Evolutionary conservation across 2,888 invertebrate genomes (phyloP), one percentile per base, ranked within the genome.

Genomic region (Gymnoscelis rufifasciata): DNA sequence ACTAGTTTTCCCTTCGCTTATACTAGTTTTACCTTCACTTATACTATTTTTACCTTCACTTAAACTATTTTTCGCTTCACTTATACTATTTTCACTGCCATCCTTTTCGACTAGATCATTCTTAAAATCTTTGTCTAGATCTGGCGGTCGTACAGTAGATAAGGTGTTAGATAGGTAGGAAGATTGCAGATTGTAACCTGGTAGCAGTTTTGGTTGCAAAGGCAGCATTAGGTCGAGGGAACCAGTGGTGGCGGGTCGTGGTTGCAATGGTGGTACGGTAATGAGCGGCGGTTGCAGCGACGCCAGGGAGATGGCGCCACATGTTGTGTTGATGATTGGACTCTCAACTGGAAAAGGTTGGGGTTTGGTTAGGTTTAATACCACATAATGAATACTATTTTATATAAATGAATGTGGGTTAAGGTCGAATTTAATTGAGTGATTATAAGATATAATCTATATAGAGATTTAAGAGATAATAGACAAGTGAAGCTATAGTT

Each of bases 171-270:
- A 82, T 27, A 84, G 68, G 64, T 79, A 88, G 46, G 84, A 81
- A 8, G 87, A 74, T 50, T 89, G 88, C 0, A 86, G 75, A 66
- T 88, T 88, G 72, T 90, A 90, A 24, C 88, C 89, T 33, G 91
- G 90, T 59, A 92, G 82, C 55, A 92, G 80, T 66, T 92, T 92
- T 51, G 94, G 93, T 89, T 94, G 94, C 46, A 94, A 78, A 48
- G 93, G 93, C 66, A 94, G 87, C 79, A 92, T 90, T 57, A 92
- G 90, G 66, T 92, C 92, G 68, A 90, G 78, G 75, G 91, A 90
- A 51, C 92, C 93, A 27, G 91, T 93, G 58, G 93, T 93, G 38
- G 93, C 91, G 56, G 93, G 91, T 56, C 93, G 83, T 36, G 93
- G 92, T 83, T 92, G 92, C 60, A 93, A 73, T 60, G 92, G 92